These are phyloP conservation scores for Microchrysa polita DNA, from an alignment of 2,888 invertebrate species.

Conservation along the genomic window DNA sequence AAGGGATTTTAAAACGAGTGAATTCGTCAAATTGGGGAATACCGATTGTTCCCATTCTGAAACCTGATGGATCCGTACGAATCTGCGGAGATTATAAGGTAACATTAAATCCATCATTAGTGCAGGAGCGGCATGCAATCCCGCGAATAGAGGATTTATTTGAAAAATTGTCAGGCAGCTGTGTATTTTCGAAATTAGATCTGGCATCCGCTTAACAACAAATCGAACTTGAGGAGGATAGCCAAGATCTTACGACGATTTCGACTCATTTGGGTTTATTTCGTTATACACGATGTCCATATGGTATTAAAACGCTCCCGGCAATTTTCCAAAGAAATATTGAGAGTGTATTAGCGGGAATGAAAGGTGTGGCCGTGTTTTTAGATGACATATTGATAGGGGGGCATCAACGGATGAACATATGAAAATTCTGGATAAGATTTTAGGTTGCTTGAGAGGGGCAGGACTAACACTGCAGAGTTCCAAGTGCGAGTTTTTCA, in stretches of 20 bases:
- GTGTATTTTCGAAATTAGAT: slow-evolving; percentile 25
- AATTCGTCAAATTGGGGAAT: slow-evolving; percentile 54
- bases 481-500: slow-evolving; percentile 53
- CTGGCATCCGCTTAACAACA: slow-evolving; percentile 29
- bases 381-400: slow-evolving; percentile 56
- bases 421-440: slow-evolving; percentile 51
- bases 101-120: slow-evolving; percentile 24
- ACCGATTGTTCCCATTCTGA: slow-evolving; percentile 57
- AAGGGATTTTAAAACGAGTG: slow-evolving; percentile 51
- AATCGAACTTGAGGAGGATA: slow-evolving; percentile 24
- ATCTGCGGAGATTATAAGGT: slow-evolving; percentile 41
- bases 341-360: slow-evolving; percentile 52
- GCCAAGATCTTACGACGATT: slow-evolving; percentile 13
- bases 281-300: slow-evolving; percentile 26
- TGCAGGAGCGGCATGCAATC: slow-evolving; percentile 10
- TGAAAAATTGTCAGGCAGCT: slow-evolving; percentile 17
- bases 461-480: slow-evolving; percentile 54
- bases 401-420: slow-evolving; percentile 52
- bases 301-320: slow-evolving; percentile 24
- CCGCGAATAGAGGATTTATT: slow-evolving; percentile 38
- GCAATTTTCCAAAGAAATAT: slow-evolving; percentile 18
- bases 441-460: slow-evolving; percentile 53
- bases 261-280: slow-evolving; percentile 18
- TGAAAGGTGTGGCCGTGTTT: slow-evolving; percentile 54
- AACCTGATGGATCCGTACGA: slow-evolving; percentile 53